Conservation (phyloP, 2,888 invertebrate genomes). For the Cyrtodaria siliqua region DNA sequence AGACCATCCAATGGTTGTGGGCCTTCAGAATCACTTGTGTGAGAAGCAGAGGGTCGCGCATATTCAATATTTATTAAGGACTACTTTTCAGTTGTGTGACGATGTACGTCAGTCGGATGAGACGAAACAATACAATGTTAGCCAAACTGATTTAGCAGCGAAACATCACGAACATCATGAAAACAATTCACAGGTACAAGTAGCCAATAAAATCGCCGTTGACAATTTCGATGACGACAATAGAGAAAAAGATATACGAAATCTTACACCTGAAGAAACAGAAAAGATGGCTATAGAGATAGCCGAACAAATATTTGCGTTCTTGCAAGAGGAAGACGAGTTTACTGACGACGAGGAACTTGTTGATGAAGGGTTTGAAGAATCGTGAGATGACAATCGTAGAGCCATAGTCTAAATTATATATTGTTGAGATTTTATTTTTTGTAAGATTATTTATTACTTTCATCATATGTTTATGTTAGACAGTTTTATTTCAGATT, state of each 20-base stretch:
- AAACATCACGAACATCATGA: too few relatives aligned
- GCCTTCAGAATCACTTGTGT: constrained; percentile 69
- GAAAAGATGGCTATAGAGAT: not conserved
- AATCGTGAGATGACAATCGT: too few relatives aligned
- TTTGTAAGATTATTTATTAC: not conserved
- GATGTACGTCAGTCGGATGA: not conserved
- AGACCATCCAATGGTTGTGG: constrained; percentile 72
- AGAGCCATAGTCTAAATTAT: not conserved
- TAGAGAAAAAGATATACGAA: too few relatives aligned
- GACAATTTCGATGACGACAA: too few relatives aligned
- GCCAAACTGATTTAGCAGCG: too few relatives aligned
- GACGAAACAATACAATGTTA: not conserved
- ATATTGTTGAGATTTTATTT: constrained; percentile 3
- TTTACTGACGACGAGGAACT: not conserved
- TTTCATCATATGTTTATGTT: not conserved
- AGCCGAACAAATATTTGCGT: constrained; percentile 2
- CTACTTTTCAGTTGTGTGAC: not conserved
- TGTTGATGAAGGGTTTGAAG: not conserved
- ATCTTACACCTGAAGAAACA: too few relatives aligned
- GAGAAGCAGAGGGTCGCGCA: constrained; percentile 43
- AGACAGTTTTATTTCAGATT: too few relatives aligned
- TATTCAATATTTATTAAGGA: not conserved
- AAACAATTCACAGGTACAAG: too few relatives aligned
- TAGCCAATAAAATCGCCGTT: too few relatives aligned
- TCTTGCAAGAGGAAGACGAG: not conserved